These are phyloP conservation scores for Mythimna impura DNA, from an alignment of 2,888 invertebrate species.

Conservation along the genomic window DNA sequence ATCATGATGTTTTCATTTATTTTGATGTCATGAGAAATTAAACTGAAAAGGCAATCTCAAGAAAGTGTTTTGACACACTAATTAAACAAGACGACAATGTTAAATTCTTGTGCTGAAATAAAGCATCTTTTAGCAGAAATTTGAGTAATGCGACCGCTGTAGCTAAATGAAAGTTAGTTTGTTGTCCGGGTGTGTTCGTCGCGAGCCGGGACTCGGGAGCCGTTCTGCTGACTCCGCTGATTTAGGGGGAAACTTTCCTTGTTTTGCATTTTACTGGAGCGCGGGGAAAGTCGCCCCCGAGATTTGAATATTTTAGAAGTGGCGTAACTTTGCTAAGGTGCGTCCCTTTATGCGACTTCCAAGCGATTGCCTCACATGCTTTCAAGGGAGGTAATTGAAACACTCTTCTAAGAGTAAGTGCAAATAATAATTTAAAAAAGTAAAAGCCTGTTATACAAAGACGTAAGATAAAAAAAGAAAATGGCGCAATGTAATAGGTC, in stretches of 20 bases:
- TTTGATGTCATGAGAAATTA: slow-evolving; percentile 25
- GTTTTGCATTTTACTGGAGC: slow-evolving; percentile 87
- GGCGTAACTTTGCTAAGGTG: slow-evolving; percentile 82
- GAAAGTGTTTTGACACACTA: slow-evolving; percentile 58
- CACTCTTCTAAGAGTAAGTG: slow-evolving; percentile 66
- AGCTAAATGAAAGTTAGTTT: slow-evolving; percentile 84
- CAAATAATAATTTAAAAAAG: slow-evolving; percentile 64
- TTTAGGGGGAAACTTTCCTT: slow-evolving; percentile 87
- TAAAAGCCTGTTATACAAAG: slow-evolving; percentile 41
- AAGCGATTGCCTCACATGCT: slow-evolving; percentile 76
- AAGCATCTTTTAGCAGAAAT: slow-evolving; percentile 69
- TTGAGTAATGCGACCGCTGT: slow-evolving; percentile 71
- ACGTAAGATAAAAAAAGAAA: slow-evolving; percentile 64
- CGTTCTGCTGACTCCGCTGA: slow-evolving; percentile 79
- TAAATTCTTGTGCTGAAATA: slow-evolving; percentile 55
- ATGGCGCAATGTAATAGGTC: slow-evolving; percentile 69
- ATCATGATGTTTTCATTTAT: slow-evolving; percentile 23
- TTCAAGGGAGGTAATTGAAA: slow-evolving; percentile 74
- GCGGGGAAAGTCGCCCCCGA: slow-evolving; percentile 84
- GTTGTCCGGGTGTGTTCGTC: slow-evolving; percentile 80
- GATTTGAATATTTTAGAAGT: slow-evolving; percentile 88
- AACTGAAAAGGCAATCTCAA: slow-evolving; percentile 27
- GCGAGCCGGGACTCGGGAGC: slow-evolving; percentile 72
- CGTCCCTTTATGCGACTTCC: slow-evolving; percentile 81
- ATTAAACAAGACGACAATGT: slow-evolving; percentile 58